Percentiles rank a stretch among this genome's conserved stretches.
Conservation (phyloP, 2,797 vertebrate genomes). For the Acanthurus leucopareius region DNA sequence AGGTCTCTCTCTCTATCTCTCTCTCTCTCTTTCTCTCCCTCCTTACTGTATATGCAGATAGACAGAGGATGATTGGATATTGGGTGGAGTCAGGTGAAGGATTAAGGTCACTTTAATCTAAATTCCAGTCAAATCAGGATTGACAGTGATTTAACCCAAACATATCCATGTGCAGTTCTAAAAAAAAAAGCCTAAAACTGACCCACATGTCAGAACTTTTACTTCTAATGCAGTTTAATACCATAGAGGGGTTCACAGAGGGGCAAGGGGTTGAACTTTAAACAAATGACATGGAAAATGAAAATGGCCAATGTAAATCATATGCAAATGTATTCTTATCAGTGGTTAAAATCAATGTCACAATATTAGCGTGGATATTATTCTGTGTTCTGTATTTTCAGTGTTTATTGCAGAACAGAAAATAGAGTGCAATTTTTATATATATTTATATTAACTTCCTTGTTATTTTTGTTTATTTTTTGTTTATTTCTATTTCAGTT, state of each 20-base stretch:
- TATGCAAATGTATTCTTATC: neutral
- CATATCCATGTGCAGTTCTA: slow-evolving; percentile 41
- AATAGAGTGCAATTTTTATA: neutral
- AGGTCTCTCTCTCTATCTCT: neutral
- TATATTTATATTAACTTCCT: neutral
- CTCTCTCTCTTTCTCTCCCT: neutral
- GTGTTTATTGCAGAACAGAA: neutral
- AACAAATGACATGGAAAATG: neutral
- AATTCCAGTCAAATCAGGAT: slow-evolving; percentile 72
- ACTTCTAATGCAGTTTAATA: neutral
- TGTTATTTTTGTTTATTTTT: neutral
- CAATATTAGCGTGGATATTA: too few relatives aligned
- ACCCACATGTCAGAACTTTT: slow-evolving; percentile 23
- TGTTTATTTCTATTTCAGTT: neutral
- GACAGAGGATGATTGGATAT: neutral
- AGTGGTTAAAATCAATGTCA: neutral
- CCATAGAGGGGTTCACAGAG: neutral
- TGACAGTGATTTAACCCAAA: slow-evolving; percentile 56
- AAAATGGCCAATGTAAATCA: too few relatives aligned
- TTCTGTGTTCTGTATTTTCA: neutral
- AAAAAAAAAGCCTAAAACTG: slow-evolving; percentile 17
- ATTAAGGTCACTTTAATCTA: slow-evolving; percentile 79
- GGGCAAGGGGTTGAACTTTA: neutral
- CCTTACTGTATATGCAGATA: neutral
- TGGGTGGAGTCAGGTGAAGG: slow-evolving; percentile 67